phyloP scores from a whole-genome alignment of 1,140 invertebrate species.

The Penaeus japonicus region DNA sequence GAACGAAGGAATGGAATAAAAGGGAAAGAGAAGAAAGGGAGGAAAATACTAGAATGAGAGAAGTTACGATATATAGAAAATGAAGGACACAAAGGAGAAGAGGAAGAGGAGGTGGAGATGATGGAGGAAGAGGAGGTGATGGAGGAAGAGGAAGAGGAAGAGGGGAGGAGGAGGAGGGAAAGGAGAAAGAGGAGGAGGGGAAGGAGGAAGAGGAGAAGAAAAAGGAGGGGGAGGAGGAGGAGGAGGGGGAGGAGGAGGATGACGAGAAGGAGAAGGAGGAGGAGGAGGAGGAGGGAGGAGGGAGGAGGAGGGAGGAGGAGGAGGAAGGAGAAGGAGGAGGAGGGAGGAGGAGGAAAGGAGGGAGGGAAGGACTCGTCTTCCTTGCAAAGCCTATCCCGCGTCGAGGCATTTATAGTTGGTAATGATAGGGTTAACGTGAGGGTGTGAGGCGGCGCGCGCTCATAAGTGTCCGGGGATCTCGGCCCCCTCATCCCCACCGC shows the following conservation, averaged over 20 bases:
- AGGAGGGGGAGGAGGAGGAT: not conserved
- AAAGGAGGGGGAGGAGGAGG: not conserved
- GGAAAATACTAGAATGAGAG: not conserved
- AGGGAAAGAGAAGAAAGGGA: not conserved
- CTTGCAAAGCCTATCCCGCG: not conserved
- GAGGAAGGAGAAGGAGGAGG: not conserved
- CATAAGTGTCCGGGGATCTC: not conserved
- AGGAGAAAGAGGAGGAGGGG: not conserved
- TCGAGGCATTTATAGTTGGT: not conserved
- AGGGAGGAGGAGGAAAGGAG: not conserved
- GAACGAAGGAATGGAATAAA: not conserved
- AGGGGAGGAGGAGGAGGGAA: not conserved
- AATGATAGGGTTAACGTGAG: conserved; percentile 9
- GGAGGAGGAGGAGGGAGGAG: not conserved
- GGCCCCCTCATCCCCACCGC: no score
- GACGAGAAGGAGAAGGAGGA: not conserved
- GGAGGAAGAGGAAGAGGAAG: not conserved
- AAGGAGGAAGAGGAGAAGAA: not conserved
- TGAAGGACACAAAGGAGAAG: not conserved
- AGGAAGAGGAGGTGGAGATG: not conserved
- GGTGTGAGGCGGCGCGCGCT: not conserved
- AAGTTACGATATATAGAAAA: not conserved
- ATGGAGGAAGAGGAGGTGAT: not conserved
- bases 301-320: not conserved
- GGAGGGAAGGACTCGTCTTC: not conserved